Evolutionary conservation across 2,113 vertebrate genomes (phyloP).

Genomic region (Parus major): DNA sequence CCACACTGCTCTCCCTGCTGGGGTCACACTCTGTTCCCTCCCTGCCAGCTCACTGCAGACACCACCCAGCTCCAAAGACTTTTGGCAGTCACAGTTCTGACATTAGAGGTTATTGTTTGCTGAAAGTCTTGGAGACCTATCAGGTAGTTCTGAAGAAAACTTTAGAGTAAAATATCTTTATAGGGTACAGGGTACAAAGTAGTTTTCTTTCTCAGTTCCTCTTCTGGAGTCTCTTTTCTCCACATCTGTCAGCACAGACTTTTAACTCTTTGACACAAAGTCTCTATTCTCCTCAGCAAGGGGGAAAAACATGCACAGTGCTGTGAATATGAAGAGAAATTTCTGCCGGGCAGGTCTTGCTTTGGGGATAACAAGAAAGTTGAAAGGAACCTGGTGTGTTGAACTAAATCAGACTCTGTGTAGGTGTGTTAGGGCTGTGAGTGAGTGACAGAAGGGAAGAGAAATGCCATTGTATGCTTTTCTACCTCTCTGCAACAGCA

Average conservation of each 20-base stretch:
- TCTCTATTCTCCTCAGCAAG: background rate
- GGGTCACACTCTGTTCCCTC: background rate
- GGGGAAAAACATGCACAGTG: background rate
- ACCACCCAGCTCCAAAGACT: background rate
- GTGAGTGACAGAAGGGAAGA: background rate
- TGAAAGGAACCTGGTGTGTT: background rate
- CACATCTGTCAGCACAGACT: background rate
- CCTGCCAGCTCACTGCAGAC: conserved; percentile 28
- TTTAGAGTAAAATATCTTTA: background rate
- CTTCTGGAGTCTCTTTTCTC: background rate
- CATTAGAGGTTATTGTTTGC: background rate
- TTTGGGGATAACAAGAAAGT: background rate
- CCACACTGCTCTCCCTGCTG: background rate
- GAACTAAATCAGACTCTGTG: background rate
- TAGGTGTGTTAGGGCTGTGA: background rate
- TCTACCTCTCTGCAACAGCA: background rate
- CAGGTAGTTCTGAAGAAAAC: background rate
- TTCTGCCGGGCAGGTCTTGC: background rate
- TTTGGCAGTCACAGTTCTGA: background rate
- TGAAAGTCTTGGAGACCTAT: background rate
- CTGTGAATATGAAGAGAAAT: background rate
- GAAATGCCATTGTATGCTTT: background rate
- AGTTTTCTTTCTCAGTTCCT: background rate
- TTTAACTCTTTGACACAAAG: background rate
- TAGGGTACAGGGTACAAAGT: background rate